Evolutionary conservation across 2,113 vertebrate genomes (phyloP), one percentile per base, ranked within the genome.

Genomic region (Notarius lentiginosus): DNA sequence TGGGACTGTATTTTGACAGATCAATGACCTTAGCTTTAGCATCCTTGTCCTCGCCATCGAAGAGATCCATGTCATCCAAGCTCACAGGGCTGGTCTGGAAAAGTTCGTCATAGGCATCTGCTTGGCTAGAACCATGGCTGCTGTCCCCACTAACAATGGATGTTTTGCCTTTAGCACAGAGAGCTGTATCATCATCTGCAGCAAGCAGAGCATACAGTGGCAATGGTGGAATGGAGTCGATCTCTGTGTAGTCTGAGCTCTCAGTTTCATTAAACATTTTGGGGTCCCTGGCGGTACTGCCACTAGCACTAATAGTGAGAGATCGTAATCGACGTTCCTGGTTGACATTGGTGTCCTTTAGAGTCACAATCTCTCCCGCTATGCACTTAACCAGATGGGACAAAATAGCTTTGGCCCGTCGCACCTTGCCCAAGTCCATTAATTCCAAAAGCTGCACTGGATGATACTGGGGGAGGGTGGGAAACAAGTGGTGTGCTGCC

Each of bases 381-480:
- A 99, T 99, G 92, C 97, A 99, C 91, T 99, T 99, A 70, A 99
- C 98, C 82, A 99, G 92, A 92, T 99, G 98, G 5, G 98, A 97
- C 51, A 99, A 94, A 91, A 99, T 99, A 80, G 98, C 98, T 91
- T 99, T 99, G 90, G 97, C 96, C 90, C 98, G 95, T 76, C 93
- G 94, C 83, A 99, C 96, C 95, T 97, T 98, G 61, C 98, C 98
- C 20, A 99, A 95, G 93, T 99, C 98, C 98, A 99, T 99, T 68
- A 99, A 96, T 91, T 99, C 98, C 90, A 98, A 92, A 87, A 99
- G 94, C 65, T 99, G 98, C 76, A 98, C 96, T 0, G 98, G 98
- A 91, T 99, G 98, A 89, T 99, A 99, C 86, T 99, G 98, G 86
- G 98, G 98, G 89, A 99, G 94, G 90, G 97, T 98, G 63, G 98